phyloP scores from a whole-genome alignment of 2,113 vertebrate genomes.

The Pseudopodoces humilis region DNA sequence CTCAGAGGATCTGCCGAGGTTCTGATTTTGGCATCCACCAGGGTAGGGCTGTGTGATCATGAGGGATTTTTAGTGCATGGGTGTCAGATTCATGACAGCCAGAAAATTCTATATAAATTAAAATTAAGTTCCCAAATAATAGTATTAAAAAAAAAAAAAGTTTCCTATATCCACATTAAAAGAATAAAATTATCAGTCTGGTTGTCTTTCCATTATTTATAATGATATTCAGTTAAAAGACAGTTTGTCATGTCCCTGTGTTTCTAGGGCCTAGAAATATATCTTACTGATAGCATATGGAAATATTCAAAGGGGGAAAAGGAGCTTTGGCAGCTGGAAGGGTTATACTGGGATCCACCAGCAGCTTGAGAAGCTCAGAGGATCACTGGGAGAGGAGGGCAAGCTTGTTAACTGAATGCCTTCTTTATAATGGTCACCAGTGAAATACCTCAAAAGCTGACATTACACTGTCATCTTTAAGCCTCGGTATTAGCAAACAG shows the following conservation, averaged over 20 bases:
- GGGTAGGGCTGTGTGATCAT: neutral
- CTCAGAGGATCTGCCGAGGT: neutral
- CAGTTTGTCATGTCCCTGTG: neutral
- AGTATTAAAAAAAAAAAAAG: fast-evolving
- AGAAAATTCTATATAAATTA: neutral
- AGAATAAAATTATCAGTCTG: neutral
- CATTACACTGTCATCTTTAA: neutral
- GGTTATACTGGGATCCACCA: neutral
- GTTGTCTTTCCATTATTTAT: neutral
- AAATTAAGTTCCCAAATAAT: neutral
- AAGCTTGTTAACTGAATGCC: neutral
- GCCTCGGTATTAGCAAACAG: neutral
- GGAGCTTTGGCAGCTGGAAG: neutral
- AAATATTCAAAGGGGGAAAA: neutral
- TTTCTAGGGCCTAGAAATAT: neutral
- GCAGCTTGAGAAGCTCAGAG: neutral
- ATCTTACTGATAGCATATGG: neutral
- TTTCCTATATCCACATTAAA: neutral
- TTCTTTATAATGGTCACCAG: neutral
- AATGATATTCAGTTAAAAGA: neutral
- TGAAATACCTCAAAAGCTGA: neutral
- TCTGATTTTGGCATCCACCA: neutral
- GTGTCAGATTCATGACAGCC: neutral
- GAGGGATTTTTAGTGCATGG: neutral
- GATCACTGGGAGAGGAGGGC: neutral